Evolutionary conservation across 2,797 vertebrate genomes (phyloP).

Genomic region (Anomalospiza imberbis): DNA sequence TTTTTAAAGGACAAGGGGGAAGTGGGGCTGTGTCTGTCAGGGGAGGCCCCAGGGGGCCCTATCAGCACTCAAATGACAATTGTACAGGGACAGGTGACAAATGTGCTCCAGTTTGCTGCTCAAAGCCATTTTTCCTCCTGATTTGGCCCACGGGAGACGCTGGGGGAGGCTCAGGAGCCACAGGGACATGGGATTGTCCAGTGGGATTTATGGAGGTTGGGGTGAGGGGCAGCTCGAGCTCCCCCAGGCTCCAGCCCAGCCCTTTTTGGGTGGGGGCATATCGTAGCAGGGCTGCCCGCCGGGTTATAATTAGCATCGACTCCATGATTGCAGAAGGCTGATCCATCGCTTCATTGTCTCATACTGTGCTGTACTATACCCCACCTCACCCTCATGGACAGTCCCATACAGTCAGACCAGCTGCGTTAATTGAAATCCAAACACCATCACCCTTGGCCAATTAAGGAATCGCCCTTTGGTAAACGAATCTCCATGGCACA

Average conservation of each 20-base stretch:
- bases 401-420: no score
- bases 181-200: accelerated
- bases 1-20: not conserved
- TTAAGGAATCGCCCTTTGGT: no score
- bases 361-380: no score
- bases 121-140: not conserved
- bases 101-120: not conserved
- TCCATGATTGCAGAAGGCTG: no score
- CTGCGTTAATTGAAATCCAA: no score
- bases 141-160: accelerated
- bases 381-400: no score
- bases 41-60: not conserved
- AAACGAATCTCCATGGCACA: no score
- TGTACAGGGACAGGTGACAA: not conserved
- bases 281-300: no score
- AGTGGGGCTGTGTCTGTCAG: not conserved
- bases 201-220: not conserved
- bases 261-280: accelerated
- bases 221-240: accelerated
- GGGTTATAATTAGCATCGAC: no score
- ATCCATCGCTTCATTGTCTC: no score
- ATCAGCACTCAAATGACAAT: not conserved
- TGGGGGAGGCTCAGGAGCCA: not conserved
- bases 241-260: not conserved
- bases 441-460: no score